Evolutionary conservation across 53 echinoderm and acorn worm genomes (phyloP).

Genomic region (Echinarachnius parma): DNA sequence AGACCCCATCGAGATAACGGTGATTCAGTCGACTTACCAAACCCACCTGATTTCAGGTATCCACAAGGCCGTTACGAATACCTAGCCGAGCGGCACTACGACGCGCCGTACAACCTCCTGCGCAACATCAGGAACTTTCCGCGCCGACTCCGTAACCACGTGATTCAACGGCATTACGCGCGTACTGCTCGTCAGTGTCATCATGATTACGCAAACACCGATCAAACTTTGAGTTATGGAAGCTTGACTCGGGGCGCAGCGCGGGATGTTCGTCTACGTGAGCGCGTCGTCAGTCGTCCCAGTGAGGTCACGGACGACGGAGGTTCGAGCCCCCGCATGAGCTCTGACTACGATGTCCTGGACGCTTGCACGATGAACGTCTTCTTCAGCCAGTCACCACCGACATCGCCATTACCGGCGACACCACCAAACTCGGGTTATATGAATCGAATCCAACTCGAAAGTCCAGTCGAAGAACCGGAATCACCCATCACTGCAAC

Average conservation of each 20-base stretch:
- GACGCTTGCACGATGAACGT: conserved; percentile 27
- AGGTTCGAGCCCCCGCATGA: background rate
- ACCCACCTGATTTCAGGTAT: background rate
- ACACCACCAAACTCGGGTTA: background rate
- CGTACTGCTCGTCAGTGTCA: conserved; percentile 11
- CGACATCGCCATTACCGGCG: background rate
- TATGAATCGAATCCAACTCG: too few relatives aligned
- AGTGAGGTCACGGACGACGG: conserved; percentile 10
- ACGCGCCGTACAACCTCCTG: conserved; percentile 28
- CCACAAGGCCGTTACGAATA: conserved; percentile 29
- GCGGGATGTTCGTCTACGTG: conserved; percentile 11
- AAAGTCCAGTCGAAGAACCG: too few relatives aligned
- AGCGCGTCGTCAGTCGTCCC: conserved; percentile 15
- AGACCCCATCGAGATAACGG: background rate
- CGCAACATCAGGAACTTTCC: conserved; percentile 35
- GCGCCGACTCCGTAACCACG: conserved; percentile 13
- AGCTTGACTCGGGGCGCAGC: background rate
- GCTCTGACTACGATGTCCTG: conserved; percentile 35
- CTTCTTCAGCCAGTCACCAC: background rate
- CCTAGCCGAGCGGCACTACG: conserved; percentile 29
- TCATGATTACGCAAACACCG: background rate
- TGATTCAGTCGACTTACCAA: background rate
- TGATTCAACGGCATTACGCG: background rate
- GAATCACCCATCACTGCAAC: too few relatives aligned
- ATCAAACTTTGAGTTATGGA: conserved; percentile 4